Base-by-base conservation (phyloP, 1,140 invertebrate genomes). In the Lanistes nyassanus region DNA sequence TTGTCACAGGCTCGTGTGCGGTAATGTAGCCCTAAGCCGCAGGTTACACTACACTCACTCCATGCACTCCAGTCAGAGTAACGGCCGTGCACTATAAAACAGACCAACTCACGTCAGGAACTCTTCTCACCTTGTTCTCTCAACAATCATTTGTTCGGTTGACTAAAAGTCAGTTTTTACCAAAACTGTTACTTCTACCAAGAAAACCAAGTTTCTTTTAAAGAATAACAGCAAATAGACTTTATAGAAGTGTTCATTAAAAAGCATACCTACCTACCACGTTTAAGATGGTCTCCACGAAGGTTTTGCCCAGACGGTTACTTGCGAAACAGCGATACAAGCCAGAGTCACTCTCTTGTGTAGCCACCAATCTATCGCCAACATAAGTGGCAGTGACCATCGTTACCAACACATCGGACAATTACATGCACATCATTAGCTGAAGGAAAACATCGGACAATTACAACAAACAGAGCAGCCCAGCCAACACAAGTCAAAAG, bases 41-140 rank as follows among this genome's bases (percentile, higher is more conserved):
- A 94, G 16, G 91, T 90, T 36, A 90, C 87, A 11, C 93, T 93
- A 85, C 94, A 94, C 16, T 90, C 85, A 36, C 90, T 90, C 93
- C 93, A 94, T 4, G 84, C 66, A 37, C 88, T 86, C 94, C 94
- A 95, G 0, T 86, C 77, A 71, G 92, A 90, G 92, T 93, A 94
- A 2, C 87, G 90, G 5, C 93, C 93, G 79, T 93, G 91, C 69
- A 91, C 90, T 60, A 90, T 85, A 78, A n/a, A 84, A 23, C n/a
- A 60, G n/a, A 26, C 58, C 1, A 60, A 5, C 58, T 60, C 1
- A 60, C 11, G 23, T 16, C 31, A 29, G n/a, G 31, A 29, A 60
- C 11, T 60, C 9, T 29, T n/a, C n/a, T n/a, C n/a, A n/a, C n/a
- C n/a, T n/a, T n/a, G n/a, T n/a, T n/a, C n/a, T n/a, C n/a, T n/a